Percentiles rank a stretch among this genome's conserved stretches.
Conservation (phyloP, 2,797 vertebrate genomes). For the Carduelis carduelis region DNA sequence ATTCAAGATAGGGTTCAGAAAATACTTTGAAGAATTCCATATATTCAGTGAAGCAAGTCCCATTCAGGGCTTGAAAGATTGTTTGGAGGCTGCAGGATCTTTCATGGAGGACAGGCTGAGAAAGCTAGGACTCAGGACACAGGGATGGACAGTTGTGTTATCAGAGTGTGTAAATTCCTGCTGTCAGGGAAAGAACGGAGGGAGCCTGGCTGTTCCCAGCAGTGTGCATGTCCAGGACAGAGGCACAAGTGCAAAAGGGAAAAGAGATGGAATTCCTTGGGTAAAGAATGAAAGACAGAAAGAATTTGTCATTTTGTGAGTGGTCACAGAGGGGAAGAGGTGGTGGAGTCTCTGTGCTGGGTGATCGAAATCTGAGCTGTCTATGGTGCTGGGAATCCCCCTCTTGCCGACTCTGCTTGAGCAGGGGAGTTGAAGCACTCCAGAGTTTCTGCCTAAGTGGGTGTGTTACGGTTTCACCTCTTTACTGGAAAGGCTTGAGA, state of each 20-base stretch:
- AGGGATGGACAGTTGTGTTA: accelerated
- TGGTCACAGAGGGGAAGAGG: too few relatives aligned
- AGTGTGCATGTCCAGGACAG: accelerated
- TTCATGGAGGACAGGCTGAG: neutral
- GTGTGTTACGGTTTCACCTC: neutral
- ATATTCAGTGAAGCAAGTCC: too few relatives aligned
- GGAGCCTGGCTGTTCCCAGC: neutral
- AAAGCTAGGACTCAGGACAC: neutral
- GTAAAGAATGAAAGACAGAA: too few relatives aligned
- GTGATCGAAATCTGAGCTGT: neutral
- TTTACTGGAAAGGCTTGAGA: neutral
- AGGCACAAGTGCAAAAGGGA: accelerated
- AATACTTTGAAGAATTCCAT: accelerated
- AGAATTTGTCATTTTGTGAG: accelerated
- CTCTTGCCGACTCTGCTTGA: neutral
- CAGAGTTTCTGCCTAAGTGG: neutral
- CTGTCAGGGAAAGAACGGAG: neutral
- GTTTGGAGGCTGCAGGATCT: accelerated
- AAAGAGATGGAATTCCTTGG: neutral
- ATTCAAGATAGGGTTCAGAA: accelerated
- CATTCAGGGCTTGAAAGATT: accelerated
- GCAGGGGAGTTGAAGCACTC: too few relatives aligned
- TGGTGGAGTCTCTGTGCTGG: too few relatives aligned
- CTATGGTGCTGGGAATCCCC: too few relatives aligned
- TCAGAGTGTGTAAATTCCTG: neutral